Evolutionary conservation across 2,888 invertebrate species (phyloP).

Genomic region (Dryobota labecula): DNA sequence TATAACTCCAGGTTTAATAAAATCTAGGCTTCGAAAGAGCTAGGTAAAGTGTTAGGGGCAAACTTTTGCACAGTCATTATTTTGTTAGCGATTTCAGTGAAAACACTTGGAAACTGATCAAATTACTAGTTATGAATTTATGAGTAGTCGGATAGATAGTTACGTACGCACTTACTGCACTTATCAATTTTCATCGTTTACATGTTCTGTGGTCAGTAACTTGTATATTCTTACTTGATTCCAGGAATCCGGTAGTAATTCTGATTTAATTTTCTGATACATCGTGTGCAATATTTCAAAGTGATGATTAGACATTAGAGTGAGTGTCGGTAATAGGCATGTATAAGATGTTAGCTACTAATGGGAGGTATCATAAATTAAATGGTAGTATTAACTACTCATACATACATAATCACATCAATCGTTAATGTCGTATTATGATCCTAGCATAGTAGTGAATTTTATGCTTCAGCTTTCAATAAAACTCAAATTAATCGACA

Average conservation of each 20-base stretch:
- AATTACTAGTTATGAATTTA: constrained; percentile 82
- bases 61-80: constrained; percentile 80
- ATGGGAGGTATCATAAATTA: constrained; percentile 33
- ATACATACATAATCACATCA: constrained; percentile 1
- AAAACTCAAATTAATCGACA: constrained; percentile 1
- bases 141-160: constrained; percentile 72
- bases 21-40: constrained; percentile 80
- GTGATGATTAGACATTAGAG: constrained; percentile 35
- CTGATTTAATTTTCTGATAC: constrained; percentile 66
- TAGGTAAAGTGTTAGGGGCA: constrained; percentile 82
- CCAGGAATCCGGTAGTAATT: constrained; percentile 62
- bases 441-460: neutral
- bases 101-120: constrained; percentile 83
- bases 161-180: constrained; percentile 71
- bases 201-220: constrained; percentile 64
- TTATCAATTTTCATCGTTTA: constrained; percentile 73
- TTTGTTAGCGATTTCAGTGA: constrained; percentile 85
- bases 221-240: constrained; percentile 64
- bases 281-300: constrained; percentile 43
- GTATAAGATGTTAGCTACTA: constrained; percentile 20
- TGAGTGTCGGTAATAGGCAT: constrained; percentile 15
- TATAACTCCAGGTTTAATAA: constrained; percentile 86
- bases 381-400: constrained; percentile 1
- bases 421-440: constrained; percentile 1
- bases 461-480: constrained; percentile 16